phyloP scores from a whole-genome alignment of 2,888 invertebrate species.

The Scelioninae gen. 2 region DNA sequence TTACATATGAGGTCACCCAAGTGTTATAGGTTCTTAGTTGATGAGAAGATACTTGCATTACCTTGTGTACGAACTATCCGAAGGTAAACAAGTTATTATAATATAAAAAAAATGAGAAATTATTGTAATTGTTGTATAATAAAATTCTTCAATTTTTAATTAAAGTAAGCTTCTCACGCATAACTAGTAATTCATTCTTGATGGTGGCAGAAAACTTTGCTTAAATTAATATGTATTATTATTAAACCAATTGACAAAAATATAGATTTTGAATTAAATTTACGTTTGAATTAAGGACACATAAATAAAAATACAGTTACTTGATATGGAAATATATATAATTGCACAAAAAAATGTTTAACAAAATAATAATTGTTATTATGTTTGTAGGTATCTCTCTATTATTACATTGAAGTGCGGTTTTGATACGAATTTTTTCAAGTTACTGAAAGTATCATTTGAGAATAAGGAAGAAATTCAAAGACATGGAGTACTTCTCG shows the following conservation, averaged over 20 bases:
- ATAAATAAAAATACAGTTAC: no score
- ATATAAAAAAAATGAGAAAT: constrained; percentile 1
- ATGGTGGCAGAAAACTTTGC: constrained; percentile 1
- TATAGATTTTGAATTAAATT: no score
- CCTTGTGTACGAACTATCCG: no score
- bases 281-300: no score
- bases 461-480: background rate
- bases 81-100: background rate
- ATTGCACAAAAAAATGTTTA: background rate
- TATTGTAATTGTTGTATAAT: background rate
- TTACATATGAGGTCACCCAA: no score
- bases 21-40: no score
- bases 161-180: no score
- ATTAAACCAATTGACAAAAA: no score
- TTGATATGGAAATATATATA: no score
- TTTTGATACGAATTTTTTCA: constrained; percentile 1
- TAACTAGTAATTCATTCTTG: no score
- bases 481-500: constrained; percentile 1
- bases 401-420: background rate
- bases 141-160: background rate
- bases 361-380: no score
- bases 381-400: constrained; percentile 1
- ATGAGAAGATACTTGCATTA: no score
- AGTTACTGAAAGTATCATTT: background rate
- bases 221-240: background rate